These are phyloP conservation scores for Atethmia centrago DNA, from an alignment of 2,888 invertebrate genomes.

Conservation along the genomic window DNA sequence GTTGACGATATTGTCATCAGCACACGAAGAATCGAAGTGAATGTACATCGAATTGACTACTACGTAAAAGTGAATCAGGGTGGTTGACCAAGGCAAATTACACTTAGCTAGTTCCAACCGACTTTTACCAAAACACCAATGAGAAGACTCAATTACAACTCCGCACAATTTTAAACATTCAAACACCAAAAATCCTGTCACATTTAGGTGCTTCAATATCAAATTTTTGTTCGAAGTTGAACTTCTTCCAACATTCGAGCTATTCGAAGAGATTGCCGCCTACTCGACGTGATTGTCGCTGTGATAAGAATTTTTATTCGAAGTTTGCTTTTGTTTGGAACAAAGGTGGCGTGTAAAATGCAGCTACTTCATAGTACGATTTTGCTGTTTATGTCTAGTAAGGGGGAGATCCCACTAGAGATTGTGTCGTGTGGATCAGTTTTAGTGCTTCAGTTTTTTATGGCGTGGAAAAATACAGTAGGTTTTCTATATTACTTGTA, in stretches of 20 bases:
- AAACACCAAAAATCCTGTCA: constrained; percentile 45
- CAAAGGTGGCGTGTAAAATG: constrained; percentile 75
- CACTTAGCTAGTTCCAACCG: neutral
- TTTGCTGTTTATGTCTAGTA: constrained; percentile 71
- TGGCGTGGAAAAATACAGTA: constrained; percentile 26
- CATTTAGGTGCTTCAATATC: constrained; percentile 53
- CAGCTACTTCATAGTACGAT: constrained; percentile 75
- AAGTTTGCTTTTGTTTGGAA: constrained; percentile 69
- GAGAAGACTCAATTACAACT: constrained; percentile 42
- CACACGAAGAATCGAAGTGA: neutral
- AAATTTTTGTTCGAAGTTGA: constrained; percentile 53
- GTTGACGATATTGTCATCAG: too few species aligned
- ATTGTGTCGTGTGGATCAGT: constrained; percentile 39
- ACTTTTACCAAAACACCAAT: constrained; percentile 33
- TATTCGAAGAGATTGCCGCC: constrained; percentile 62
- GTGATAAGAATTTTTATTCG: constrained; percentile 79
- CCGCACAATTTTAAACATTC: constrained; percentile 48
- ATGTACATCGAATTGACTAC: neutral
- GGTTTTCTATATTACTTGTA: constrained; percentile 13
- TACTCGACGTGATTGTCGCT: constrained; percentile 64
- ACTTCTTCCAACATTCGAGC: constrained; percentile 47
- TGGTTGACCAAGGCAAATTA: neutral
- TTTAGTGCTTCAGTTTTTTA: constrained; percentile 52
- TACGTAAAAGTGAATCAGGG: neutral
- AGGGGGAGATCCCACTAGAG: constrained; percentile 18